A percentile compares a stretch with the other conserved stretches of the same genome.
Conservation (phyloP, 2,888 invertebrate genomes). For the Ypsolopha sequella region DNA sequence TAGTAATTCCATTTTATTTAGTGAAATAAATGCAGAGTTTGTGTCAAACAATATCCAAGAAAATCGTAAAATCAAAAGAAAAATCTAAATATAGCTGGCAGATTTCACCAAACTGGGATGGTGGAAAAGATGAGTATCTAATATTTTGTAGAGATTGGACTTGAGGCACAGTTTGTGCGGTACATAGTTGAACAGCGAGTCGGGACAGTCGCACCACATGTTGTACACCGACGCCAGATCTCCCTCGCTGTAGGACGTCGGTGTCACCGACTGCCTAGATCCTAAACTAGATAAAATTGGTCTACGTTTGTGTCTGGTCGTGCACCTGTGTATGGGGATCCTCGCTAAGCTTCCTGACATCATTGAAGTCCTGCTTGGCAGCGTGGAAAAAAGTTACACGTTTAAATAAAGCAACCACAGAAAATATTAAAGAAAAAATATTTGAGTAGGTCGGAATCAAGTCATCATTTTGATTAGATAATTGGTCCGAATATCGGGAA, state of each 20-base stretch:
- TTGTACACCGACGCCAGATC: constrained; percentile 7
- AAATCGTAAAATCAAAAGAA: constrained; percentile 4
- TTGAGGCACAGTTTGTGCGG: constrained; percentile 48
- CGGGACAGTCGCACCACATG: constrained; percentile 50
- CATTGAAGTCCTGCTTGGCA: constrained; percentile 49
- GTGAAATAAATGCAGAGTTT: constrained; percentile 5
- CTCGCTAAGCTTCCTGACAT: constrained; percentile 62
- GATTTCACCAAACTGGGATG: constrained; percentile 48
- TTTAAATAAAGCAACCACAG: too few species aligned
- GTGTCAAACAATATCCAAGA: constrained; percentile 8
- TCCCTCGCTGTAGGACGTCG: neutral
- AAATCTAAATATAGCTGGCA: constrained; percentile 42
- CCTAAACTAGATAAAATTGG: constrained; percentile 13
- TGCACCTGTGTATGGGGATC: constrained; percentile 68
- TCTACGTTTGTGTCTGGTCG: constrained; percentile 14
- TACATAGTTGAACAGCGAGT: constrained; percentile 38
- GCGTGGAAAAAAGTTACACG: constrained; percentile 31
- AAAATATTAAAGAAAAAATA: too few species aligned
- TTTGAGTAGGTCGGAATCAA: too few species aligned
- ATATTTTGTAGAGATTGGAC: constrained; percentile 34
- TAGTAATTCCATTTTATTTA: constrained; percentile 58
- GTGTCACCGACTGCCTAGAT: neutral
- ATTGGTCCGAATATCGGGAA: too few species aligned
- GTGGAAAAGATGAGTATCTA: constrained; percentile 44
- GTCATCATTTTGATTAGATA: too few species aligned